These are phyloP conservation scores for Thecophora atra DNA, from an alignment of 2,888 invertebrate species.

Conservation along the genomic window DNA sequence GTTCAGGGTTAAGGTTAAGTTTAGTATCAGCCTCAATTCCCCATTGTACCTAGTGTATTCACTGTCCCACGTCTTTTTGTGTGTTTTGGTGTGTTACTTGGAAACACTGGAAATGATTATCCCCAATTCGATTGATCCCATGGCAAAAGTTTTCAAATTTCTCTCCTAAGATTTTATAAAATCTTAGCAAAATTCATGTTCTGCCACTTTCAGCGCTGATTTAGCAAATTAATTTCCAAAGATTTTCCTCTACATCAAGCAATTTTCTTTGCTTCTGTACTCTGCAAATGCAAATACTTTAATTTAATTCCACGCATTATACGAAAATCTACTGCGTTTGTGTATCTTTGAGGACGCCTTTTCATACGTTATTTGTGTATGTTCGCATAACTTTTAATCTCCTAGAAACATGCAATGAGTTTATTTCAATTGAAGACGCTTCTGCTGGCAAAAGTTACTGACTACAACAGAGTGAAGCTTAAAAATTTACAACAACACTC, in stretches of 20 bases:
- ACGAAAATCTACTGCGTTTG: background rate
- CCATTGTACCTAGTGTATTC: too few species aligned
- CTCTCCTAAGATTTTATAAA: background rate
- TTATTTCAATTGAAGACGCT: background rate
- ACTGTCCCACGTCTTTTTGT: too few species aligned
- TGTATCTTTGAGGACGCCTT: background rate
- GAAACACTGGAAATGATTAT: too few species aligned
- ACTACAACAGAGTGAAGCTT: background rate
- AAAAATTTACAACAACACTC: background rate
- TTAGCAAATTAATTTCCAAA: slow-evolving; percentile 10
- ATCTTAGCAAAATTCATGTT: background rate
- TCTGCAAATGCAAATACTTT: slow-evolving; percentile 1
- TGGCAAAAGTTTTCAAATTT: background rate
- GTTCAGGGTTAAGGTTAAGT: too few species aligned
- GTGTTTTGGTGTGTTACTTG: too few species aligned
- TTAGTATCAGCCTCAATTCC: too few species aligned
- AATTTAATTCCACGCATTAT: background rate
- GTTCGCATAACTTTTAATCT: slow-evolving; percentile 12
- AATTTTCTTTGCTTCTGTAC: slow-evolving; percentile 9
- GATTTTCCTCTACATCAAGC: background rate
- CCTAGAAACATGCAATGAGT: slow-evolving; percentile 12
- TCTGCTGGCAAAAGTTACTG: background rate
- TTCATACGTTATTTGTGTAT: background rate
- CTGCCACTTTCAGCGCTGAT: background rate
- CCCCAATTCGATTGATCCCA: too few species aligned